Conservation (phyloP, 2,888 invertebrate genomes). For the Drosophila niveifrons region DNA sequence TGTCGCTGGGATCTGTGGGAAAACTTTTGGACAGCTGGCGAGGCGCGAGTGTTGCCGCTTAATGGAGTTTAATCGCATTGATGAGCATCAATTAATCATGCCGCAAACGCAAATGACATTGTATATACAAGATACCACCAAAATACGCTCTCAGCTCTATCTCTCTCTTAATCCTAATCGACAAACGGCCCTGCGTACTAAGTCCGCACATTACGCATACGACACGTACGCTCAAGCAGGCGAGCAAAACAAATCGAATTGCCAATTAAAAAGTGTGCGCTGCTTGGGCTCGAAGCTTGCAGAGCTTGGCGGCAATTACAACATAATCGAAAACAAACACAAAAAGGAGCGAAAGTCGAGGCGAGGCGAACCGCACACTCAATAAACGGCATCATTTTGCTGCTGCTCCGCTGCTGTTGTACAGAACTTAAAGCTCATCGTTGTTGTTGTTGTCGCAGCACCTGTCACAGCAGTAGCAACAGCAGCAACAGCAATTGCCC, state of each 20-base stretch:
- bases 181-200: slow-evolving; percentile 32
- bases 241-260: slow-evolving; percentile 51
- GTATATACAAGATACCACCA: slow-evolving; percentile 25
- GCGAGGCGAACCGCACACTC: slow-evolving; percentile 61
- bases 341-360: neutral
- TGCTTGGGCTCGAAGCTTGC: slow-evolving; percentile 9
- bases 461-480: slow-evolving; percentile 57
- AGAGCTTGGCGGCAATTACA: slow-evolving; percentile 59
- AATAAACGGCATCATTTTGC: slow-evolving; percentile 76
- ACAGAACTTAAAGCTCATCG: slow-evolving; percentile 59
- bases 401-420: slow-evolving; percentile 55
- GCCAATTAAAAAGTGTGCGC: slow-evolving; percentile 73
- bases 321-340: slow-evolving; percentile 49
- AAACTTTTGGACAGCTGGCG: slow-evolving; percentile 54
- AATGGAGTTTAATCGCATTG: slow-evolving; percentile 79
- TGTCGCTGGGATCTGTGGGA: slow-evolving; percentile 55
- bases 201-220: slow-evolving; percentile 76
- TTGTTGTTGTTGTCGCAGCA: slow-evolving; percentile 28
- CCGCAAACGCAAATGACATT: slow-evolving; percentile 66
- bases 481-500: slow-evolving; percentile 28
- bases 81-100: slow-evolving; percentile 79
- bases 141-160: neutral
- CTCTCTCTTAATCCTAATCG: slow-evolving; percentile 69
- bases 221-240: slow-evolving; percentile 62
- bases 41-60: slow-evolving; percentile 71